Conservation (phyloP, 2,888 invertebrate genomes). For the Sclerodermus sp. region DNA sequence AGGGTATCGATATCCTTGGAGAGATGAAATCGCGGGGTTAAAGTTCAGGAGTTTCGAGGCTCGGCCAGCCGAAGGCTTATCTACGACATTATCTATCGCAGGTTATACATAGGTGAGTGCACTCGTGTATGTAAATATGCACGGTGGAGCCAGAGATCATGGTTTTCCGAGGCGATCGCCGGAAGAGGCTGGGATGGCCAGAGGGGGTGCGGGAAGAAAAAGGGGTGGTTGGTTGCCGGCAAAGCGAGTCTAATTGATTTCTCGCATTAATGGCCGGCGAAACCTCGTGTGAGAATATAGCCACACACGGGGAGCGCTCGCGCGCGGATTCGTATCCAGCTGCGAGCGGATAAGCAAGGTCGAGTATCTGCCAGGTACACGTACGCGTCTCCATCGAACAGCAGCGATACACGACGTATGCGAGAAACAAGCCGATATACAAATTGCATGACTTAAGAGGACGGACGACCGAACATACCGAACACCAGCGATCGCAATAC, state of each 20-base stretch:
- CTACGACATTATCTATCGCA: no score
- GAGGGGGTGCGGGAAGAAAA: no score
- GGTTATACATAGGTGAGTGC: no score
- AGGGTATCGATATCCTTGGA: neutral
- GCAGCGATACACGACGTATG: neutral
- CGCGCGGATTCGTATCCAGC: slow-evolving; percentile 5
- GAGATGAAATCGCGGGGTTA: neutral
- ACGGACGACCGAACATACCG: no score
- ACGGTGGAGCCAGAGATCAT: no score
- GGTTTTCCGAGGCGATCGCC: no score
- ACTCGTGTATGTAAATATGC: no score
- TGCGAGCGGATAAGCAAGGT: slow-evolving; percentile 6
- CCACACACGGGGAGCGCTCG: neutral
- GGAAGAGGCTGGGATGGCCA: no score
- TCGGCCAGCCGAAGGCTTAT: neutral
- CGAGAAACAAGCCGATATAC: no score
- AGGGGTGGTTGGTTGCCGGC: no score
- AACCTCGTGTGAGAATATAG: slow-evolving; percentile 9
- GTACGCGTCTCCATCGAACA: slow-evolving; percentile 9
- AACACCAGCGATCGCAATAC: no score
- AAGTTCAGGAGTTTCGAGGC: neutral
- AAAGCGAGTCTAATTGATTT: slow-evolving; percentile 13
- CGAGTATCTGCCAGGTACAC: slow-evolving; percentile 9
- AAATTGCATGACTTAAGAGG: no score
- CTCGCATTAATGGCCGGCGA: slow-evolving; percentile 22